A percentile compares a stretch with the other conserved stretches of the same genome.
phyloP scores from a whole-genome alignment of 2,113 vertebrate genomes.

The Acrocephalus arundinaceus region DNA sequence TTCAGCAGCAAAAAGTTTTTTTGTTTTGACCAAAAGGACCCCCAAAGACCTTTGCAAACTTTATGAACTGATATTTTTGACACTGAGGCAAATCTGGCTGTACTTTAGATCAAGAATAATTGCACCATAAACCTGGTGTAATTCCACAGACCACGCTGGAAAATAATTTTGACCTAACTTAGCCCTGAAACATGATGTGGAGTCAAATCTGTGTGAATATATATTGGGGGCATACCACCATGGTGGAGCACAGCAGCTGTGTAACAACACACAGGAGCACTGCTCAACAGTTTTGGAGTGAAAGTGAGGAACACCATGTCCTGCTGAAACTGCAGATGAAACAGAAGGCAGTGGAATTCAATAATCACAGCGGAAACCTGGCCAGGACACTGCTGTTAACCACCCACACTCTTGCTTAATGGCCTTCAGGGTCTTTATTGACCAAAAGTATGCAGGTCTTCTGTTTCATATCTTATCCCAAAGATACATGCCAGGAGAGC shows the following conservation, averaged over 20 bases:
- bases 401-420: constrained; percentile 28
- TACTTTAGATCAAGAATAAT: not conserved
- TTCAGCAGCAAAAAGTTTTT: not conserved
- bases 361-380: constrained; percentile 24
- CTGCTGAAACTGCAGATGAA: constrained; percentile 45
- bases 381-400: constrained; percentile 10
- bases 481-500: not conserved
- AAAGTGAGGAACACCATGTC: constrained; percentile 42
- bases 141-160: not conserved
- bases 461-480: constrained; percentile 36
- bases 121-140: not conserved
- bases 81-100: not conserved
- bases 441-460: constrained; percentile 32
- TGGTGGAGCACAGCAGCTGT: not conserved
- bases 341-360: constrained; percentile 42
- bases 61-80: not conserved
- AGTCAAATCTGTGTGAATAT: not conserved
- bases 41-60: not conserved
- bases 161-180: constrained; percentile 26
- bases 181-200: not conserved
- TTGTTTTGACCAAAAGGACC: not conserved
- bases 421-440: constrained; percentile 28
- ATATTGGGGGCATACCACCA: not conserved
- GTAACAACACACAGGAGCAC: not conserved
- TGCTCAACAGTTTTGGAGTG: not conserved